These are phyloP conservation scores for Pocillopora verrucosa DNA, from an alignment of 64 coral and sea anemone species.

Conservation along the genomic window DNA sequence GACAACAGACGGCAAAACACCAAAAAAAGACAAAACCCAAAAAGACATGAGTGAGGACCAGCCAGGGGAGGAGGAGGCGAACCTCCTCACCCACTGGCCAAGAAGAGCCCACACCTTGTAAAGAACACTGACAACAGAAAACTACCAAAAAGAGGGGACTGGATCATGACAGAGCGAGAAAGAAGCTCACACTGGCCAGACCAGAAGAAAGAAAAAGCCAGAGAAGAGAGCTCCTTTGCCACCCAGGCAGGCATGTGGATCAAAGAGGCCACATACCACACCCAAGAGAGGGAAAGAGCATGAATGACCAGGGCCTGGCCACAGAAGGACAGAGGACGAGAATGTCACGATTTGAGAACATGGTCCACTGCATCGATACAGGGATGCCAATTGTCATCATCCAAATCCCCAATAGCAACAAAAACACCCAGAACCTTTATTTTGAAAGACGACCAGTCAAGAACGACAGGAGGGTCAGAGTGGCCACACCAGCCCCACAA, in stretches of 20 bases:
- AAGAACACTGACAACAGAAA: background rate
- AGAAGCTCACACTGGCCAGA: background rate
- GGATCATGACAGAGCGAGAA: background rate
- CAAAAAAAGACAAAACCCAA: background rate
- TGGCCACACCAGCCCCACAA: slow-evolving; percentile 9
- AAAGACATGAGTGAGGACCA: background rate
- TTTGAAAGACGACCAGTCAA: background rate
- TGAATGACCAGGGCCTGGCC: slow-evolving; percentile 35
- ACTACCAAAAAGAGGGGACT: background rate
- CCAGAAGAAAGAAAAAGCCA: slow-evolving; percentile 10
- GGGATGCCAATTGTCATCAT: slow-evolving; percentile 16
- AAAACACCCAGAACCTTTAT: background rate
- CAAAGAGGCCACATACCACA: slow-evolving; percentile 2
- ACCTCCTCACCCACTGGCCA: background rate
- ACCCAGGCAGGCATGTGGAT: background rate
- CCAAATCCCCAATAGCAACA: background rate
- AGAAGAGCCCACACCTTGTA: background rate
- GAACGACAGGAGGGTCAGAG: background rate
- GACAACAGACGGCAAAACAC: background rate
- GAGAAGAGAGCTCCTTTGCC: too few species aligned
- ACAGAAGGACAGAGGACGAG: slow-evolving; percentile 5
- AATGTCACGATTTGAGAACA: slow-evolving; percentile 3
- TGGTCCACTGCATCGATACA: background rate
- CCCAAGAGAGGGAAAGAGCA: slow-evolving; percentile 15
- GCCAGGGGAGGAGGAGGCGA: background rate